A percentile compares a stretch with the other conserved stretches of the same genome.
These are phyloP conservation scores for Apamea sordens DNA, from an alignment of 2,888 invertebrate species.

Conservation along the genomic window DNA sequence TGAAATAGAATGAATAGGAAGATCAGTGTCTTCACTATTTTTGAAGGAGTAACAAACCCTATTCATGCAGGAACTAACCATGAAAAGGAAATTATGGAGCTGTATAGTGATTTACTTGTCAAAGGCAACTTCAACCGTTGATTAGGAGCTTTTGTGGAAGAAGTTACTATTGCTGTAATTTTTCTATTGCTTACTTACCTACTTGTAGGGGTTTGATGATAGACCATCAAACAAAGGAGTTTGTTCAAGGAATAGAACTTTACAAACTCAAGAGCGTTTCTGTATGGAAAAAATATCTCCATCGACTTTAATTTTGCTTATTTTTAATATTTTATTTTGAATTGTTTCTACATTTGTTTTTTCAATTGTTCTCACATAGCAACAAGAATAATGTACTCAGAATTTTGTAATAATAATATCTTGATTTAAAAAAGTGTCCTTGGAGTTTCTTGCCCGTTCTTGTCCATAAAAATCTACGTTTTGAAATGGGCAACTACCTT, in stretches of 20 bases:
- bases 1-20: slow-evolving; percentile 14
- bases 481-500: too few relatives aligned
- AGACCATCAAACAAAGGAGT: neutral
- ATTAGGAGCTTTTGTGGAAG: neutral
- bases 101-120: neutral
- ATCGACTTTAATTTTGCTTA: neutral
- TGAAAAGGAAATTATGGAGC: slow-evolving; percentile 14
- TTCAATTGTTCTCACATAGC: too few relatives aligned
- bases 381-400: too few relatives aligned
- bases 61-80: neutral
- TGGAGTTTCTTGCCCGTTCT: too few relatives aligned
- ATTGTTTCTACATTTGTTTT: too few relatives aligned
- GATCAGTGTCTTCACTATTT: slow-evolving; percentile 16
- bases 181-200: neutral
- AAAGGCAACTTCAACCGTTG: neutral
- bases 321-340: too few relatives aligned
- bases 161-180: neutral
- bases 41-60: slow-evolving; percentile 4
- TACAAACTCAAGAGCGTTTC: neutral
- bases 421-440: too few relatives aligned
- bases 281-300: neutral
- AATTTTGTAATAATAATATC: too few relatives aligned
- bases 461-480: too few relatives aligned
- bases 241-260: neutral
- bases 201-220: neutral